Evolutionary conservation across 2,797 vertebrate species (phyloP), one percentile per base, ranked within the genome.

Genomic region (Tokudaia muenninki): DNA sequence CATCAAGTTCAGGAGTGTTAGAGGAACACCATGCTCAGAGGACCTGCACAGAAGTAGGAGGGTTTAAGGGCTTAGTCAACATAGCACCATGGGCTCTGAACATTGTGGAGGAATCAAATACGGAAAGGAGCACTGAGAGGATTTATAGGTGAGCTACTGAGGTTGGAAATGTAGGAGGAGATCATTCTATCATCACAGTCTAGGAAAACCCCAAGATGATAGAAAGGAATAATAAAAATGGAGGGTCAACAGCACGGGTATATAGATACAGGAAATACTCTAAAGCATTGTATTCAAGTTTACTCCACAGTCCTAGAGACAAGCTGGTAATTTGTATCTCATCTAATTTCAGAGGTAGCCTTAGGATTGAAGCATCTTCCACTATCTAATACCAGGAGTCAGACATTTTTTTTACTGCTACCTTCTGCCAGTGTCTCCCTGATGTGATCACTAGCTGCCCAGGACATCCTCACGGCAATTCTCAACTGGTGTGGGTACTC

Each of bases 241-340:
- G 13, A 91, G 29, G 21, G 47, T n/a, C 47, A 78, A 41, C 0
- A 37, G 8, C 3, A 14, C 41, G 37, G 70, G 59, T 1, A 2
- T 0, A 11, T 0, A 34, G 26, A 0, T 26, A 6, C 3, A 13
- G 44, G 14, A 83, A 61, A 9, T 1, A 67, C 1, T 6, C 29
- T 34, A 75, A 96, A 91, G 24, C 67, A 14, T 14, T 7, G 72
- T 82, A 74, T 26, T 80, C 2, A 83, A 2, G 21, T 29, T 3
- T 0, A 17, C 31, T 9, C 10, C 37, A 1, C 61, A 94, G 87
- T 31, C 37, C 61, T 87, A 87, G 92, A 29, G 92, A 75, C 47
- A 55, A 79, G 87, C 29, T 86, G 82, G 84, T 89, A 59, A 59
- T 7, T 82, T 61, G 11, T n/a, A 11, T 19, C 12, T 84, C 17